phyloP scores from a whole-genome alignment of 2,113 vertebrate species.

The Percina caprodes region DNA sequence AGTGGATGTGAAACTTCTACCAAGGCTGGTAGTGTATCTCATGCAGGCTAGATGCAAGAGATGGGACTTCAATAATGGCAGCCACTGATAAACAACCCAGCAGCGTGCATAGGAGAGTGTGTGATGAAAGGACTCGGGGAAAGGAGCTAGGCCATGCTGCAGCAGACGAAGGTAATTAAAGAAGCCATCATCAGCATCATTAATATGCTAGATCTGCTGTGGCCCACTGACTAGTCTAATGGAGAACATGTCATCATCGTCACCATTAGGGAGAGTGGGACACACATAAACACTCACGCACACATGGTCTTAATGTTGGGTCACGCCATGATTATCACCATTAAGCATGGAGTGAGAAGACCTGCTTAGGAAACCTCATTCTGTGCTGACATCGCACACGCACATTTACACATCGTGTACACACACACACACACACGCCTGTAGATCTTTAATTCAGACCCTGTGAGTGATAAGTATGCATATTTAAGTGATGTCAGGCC shows the following conservation, averaged over 20 bases:
- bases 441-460: constrained; percentile 85
- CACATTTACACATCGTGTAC: constrained; percentile 44
- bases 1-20: constrained; percentile 30
- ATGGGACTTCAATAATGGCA: constrained; percentile 68
- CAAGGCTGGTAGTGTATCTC: constrained; percentile 40
- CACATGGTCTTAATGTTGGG: constrained; percentile 78
- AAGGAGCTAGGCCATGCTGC: constrained; percentile 70
- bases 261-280: constrained; percentile 80
- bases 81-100: constrained; percentile 73
- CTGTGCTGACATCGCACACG: constrained; percentile 51
- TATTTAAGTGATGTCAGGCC: constrained; percentile 85
- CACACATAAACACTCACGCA: constrained; percentile 72
- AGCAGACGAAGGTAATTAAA: constrained; percentile 81
- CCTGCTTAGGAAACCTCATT: constrained; percentile 76
- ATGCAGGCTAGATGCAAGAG: constrained; percentile 56
- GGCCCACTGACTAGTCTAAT: constrained; percentile 82
- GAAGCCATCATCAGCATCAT: constrained; percentile 84
- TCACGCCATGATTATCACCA: constrained; percentile 83
- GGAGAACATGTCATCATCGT: constrained; percentile 82
- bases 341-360: constrained; percentile 79
- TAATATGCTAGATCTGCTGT: constrained; percentile 83
- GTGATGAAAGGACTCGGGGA: constrained; percentile 73
- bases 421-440: constrained; percentile 28
- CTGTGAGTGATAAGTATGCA: constrained; percentile 85
- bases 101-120: constrained; percentile 69